A percentile compares a stretch with the other conserved stretches of the same genome.
Evolutionary conservation across 2,797 vertebrate genomes (phyloP).

Genomic region (Buceros bicornis): DNA sequence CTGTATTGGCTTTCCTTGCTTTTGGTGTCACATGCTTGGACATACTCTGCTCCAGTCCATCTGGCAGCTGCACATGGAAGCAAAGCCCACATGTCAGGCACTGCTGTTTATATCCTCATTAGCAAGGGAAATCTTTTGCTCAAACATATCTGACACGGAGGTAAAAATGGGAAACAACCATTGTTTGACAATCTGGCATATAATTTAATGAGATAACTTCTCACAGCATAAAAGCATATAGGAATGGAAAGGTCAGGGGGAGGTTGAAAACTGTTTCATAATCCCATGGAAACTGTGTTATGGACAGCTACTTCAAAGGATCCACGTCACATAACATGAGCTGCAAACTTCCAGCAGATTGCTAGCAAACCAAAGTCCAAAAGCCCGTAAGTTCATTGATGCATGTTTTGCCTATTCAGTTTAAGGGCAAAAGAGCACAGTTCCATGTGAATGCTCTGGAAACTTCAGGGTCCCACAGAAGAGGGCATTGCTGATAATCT

Average conservation of each 20-base stretch:
- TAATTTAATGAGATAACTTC: neutral
- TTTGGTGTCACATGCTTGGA: neutral
- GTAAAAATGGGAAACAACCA: neutral
- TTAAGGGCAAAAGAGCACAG: neutral
- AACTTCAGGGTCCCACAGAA: neutral
- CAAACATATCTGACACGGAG: neutral
- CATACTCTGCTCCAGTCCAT: neutral
- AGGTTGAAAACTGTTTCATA: neutral
- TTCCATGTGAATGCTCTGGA: neutral
- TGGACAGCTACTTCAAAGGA: neutral
- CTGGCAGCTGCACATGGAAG: constrained; percentile 16
- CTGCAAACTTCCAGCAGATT: neutral
- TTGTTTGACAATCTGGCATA: neutral
- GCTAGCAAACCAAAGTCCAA: neutral
- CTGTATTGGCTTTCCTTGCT: neutral
- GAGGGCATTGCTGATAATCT: neutral
- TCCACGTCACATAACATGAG: fast-evolving
- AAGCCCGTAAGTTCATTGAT: neutral
- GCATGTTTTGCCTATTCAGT: neutral
- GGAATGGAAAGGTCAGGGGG: neutral
- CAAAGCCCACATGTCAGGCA: neutral
- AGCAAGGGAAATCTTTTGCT: neutral
- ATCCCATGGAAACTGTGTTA: neutral
- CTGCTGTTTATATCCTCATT: constrained; percentile 2
- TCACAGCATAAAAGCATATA: neutral